A percentile compares a stretch with the other conserved stretches of the same genome.
Evolutionary conservation across 2,888 invertebrate species (phyloP).

Genomic region (Drosophila stalkeri): DNA sequence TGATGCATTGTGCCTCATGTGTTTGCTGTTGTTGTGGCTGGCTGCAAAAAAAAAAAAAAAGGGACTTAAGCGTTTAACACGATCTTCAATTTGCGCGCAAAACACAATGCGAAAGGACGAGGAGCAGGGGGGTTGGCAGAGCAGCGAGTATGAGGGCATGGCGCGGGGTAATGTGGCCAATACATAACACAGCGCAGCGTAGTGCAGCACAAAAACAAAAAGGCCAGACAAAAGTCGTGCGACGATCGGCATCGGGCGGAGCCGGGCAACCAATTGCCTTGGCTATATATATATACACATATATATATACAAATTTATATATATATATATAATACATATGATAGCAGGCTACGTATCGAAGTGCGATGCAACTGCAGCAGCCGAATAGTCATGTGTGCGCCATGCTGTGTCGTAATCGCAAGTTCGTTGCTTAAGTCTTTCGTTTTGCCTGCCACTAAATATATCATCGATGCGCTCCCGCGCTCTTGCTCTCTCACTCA

Average conservation of each 20-base stretch:
- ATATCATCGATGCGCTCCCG: slow-evolving; percentile 75
- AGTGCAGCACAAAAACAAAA: slow-evolving; percentile 32
- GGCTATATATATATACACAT: slow-evolving; percentile 25
- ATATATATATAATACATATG: slow-evolving; percentile 29
- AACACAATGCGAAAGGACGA: slow-evolving; percentile 39
- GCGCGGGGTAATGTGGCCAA: slow-evolving; percentile 33
- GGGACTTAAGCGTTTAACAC: slow-evolving; percentile 79
- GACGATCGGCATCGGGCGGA: slow-evolving; percentile 65
- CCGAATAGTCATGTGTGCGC: slow-evolving; percentile 66
- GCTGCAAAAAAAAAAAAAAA: slow-evolving; percentile 25
- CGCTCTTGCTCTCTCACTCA: slow-evolving; percentile 14
- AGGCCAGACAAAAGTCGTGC: slow-evolving; percentile 70
- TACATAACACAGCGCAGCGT: slow-evolving; percentile 29
- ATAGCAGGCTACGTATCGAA: slow-evolving; percentile 21
- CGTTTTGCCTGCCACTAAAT: slow-evolving; percentile 79
- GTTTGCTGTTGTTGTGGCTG: slow-evolving; percentile 25
- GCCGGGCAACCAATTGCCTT: slow-evolving; percentile 49
- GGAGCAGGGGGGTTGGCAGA: background rate
- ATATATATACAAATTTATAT: slow-evolving; percentile 8
- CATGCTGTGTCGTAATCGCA: slow-evolving; percentile 81
- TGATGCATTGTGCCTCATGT: slow-evolving; percentile 77
- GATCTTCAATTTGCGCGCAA: slow-evolving; percentile 79
- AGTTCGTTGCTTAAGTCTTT: slow-evolving; percentile 80
- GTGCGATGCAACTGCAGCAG: slow-evolving; percentile 31
- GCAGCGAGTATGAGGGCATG: background rate